These are phyloP conservation scores for Siniperca knerii DNA, from an alignment of 2,113 vertebrate genomes.

Conservation along the genomic window DNA sequence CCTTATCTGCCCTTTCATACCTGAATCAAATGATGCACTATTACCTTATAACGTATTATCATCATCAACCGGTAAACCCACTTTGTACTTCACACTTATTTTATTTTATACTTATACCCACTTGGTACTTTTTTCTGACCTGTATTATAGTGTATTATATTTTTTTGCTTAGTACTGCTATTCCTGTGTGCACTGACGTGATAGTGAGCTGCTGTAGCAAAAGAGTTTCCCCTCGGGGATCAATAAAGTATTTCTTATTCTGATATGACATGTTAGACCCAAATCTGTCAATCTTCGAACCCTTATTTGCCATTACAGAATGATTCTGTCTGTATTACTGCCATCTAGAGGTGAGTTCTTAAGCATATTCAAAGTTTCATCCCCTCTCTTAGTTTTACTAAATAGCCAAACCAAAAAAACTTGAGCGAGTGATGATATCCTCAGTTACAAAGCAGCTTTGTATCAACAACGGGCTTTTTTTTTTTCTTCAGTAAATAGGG, in stretches of 20 bases:
- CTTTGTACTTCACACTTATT: too few relatives aligned
- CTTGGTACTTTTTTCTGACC: too few relatives aligned
- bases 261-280: neutral
- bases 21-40: neutral
- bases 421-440: neutral
- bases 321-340: conserved; percentile 7
- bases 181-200: too few relatives aligned
- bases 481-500: neutral
- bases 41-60: too few relatives aligned
- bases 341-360: conserved; percentile 37
- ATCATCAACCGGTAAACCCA: too few relatives aligned
- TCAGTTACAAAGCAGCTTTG: conserved; percentile 25
- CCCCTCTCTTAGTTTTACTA: neutral
- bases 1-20: neutral
- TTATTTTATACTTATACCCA: too few relatives aligned
- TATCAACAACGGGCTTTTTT: neutral
- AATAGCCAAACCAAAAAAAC: neutral
- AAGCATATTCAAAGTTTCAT: neutral
- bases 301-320: neutral
- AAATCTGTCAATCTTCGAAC: neutral
- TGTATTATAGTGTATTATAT: too few relatives aligned
- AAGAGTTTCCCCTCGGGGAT: too few relatives aligned
- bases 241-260: too few relatives aligned
- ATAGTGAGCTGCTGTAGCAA: too few relatives aligned
- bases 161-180: too few relatives aligned